phyloP scores from a whole-genome alignment of 2,888 invertebrate genomes.

The Rotaria sp. region DNA sequence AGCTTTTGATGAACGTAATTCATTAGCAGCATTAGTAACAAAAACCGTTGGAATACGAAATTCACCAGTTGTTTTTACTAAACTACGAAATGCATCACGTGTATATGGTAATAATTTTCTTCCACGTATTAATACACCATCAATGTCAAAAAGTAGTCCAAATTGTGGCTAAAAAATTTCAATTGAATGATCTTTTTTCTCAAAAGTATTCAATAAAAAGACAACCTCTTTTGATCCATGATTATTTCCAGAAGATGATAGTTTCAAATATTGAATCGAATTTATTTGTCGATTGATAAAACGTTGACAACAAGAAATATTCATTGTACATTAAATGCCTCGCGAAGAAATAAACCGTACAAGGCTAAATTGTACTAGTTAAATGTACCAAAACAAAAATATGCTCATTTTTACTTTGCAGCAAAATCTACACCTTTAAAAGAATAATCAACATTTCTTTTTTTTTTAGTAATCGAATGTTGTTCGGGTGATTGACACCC shows the following conservation, averaged over 20 bases:
- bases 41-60: conserved; percentile 63
- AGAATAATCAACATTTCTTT: not conserved
- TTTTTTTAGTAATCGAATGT: not conserved
- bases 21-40: conserved; percentile 65
- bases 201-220: not conserved
- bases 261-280: too few species aligned
- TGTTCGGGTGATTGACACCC: not conserved
- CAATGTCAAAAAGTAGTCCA: conserved; percentile 66
- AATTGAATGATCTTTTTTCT: not conserved
- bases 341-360: too few species aligned
- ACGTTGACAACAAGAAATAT: not conserved
- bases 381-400: not conserved
- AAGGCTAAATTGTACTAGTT: not conserved
- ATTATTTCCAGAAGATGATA: not conserved
- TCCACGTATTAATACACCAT: conserved; percentile 65
- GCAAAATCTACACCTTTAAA: not conserved
- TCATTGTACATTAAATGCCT: not conserved
- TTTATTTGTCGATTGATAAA: not conserved
- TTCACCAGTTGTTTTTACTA: conserved; percentile 59
- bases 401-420: not conserved
- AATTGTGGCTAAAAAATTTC: conserved; percentile 50
- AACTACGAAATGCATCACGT: conserved; percentile 60
- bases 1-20: conserved; percentile 61
- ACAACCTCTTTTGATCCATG: not conserved
- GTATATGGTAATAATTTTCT: conserved; percentile 61